Evolutionary conservation across 1,140 invertebrate species (phyloP).

Genomic region (Meloidogyne chitwoodi): DNA sequence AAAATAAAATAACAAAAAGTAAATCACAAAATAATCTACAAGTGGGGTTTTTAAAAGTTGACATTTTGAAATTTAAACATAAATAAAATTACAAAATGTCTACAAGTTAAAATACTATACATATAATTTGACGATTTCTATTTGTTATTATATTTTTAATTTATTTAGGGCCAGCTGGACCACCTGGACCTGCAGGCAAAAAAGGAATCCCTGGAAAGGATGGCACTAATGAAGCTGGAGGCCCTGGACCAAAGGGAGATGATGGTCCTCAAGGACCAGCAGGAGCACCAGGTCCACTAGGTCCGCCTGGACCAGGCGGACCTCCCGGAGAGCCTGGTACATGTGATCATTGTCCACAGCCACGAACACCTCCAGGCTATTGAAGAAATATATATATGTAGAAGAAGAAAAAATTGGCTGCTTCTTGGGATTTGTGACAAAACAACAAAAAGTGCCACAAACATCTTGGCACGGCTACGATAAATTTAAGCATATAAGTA

Average conservation of each 20-base stretch:
- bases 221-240: constrained; percentile 41
- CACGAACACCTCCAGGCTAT: constrained; percentile 49
- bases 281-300: constrained; percentile 49
- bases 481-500: background rate
- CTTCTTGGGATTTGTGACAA: background rate
- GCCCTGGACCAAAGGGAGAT: constrained; percentile 33
- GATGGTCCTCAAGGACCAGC: constrained; percentile 43
- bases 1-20: too few relatives aligned
- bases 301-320: constrained; percentile 40
- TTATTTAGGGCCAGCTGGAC: constrained; percentile 44
- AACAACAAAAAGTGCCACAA: background rate
- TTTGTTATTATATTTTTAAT: too few relatives aligned
- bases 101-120: too few relatives aligned
- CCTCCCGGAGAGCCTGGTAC: constrained; percentile 36
- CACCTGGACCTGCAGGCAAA: constrained; percentile 46
- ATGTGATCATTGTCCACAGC: constrained; percentile 45
- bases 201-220: constrained; percentile 42
- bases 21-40: too few relatives aligned
- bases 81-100: too few relatives aligned
- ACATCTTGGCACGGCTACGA: background rate
- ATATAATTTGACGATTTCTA: too few relatives aligned
- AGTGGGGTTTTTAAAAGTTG: too few relatives aligned
- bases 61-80: too few relatives aligned
- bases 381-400: constrained; percentile 17
- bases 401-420: background rate